Evolutionary conservation across 2,113 vertebrate genomes (phyloP), one percentile per base, ranked within the genome.

Genomic region (Thomomys bottae): DNA sequence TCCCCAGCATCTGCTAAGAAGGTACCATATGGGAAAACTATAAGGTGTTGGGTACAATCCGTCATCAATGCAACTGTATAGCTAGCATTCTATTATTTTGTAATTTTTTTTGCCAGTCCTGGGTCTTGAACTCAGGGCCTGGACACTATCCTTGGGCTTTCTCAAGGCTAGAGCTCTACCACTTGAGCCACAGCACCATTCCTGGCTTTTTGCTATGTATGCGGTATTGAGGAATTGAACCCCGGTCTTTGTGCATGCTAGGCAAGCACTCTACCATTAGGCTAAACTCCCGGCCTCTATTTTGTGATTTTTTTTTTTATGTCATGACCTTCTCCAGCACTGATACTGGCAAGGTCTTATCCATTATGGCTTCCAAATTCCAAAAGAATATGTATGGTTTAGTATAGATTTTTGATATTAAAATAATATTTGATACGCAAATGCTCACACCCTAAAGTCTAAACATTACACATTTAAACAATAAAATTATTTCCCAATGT

Each of bases 401-500:
- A 38, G 20, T 26, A 45, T 57, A 70, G 82, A 87, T 80, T 81
- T 66, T 42, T 45, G 49, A 38, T 57, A 80, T 68, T 72, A 83
- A 94, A 94, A 78, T 36, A 83, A 67, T 34, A 71, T 66, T 45
- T 45, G n/a, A 34, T 34, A 40, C 68, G 7, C 11, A 76, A 34
- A 61, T 88, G 63, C n/a, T 85, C 17, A 87, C 61, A 90, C 23
- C 34, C 49, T 70, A 78, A 83, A 57, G 2, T 14, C 32, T 38
- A 88, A 88, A 67, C 23, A 38, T 21, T 68, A 42, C 54, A 77
- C 45, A 89, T 34, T 70, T 63, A n/a, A 54, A 81, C 81, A 73
- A 42, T 11, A 66, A 72, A 28, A 54, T 14, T 38, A 15, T 64
- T 87, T 81, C 63, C 18, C 61, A 76, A 21, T 32, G 26, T 32